Percentiles rank a stretch among this genome's conserved stretches.
These are phyloP conservation scores for Gymnoscelis rufifasciata DNA, from an alignment of 2,888 invertebrate genomes.

Conservation along the genomic window DNA sequence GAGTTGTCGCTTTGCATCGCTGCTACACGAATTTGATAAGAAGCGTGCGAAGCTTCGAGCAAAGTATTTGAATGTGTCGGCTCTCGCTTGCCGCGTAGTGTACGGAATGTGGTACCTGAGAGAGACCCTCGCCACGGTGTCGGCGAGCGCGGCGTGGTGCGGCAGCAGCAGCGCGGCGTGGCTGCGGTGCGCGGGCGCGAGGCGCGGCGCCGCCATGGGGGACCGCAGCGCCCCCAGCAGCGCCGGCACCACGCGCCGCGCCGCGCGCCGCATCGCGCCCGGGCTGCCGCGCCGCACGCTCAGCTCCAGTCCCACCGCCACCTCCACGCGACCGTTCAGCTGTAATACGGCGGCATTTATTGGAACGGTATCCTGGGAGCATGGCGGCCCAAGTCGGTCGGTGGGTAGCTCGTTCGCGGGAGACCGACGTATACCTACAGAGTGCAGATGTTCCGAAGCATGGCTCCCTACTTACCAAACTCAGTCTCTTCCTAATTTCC, in stretches of 20 bases:
- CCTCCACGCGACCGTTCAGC: slow-evolving; percentile 52
- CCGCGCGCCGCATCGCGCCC: slow-evolving; percentile 40
- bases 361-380: too few species aligned
- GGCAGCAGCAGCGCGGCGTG: slow-evolving; percentile 72
- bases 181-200: slow-evolving; percentile 79
- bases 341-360: too few species aligned
- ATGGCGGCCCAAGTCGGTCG: too few species aligned
- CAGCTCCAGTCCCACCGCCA: slow-evolving; percentile 70
- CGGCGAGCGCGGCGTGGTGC: slow-evolving; percentile 67
- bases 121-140: slow-evolving; percentile 84
- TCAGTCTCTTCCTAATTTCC: slow-evolving; percentile 84
- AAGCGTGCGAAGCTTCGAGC: too few species aligned
- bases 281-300: slow-evolving; percentile 71
- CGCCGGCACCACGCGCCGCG: slow-evolving; percentile 29
- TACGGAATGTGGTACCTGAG: too few species aligned
- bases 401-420: too few species aligned
- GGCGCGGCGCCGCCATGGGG: slow-evolving; percentile 86
- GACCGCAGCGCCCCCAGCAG: slow-evolving; percentile 84
- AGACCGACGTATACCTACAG: too few species aligned
- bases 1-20: too few species aligned
- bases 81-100: too few species aligned
- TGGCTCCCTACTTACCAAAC: slow-evolving; percentile 72
- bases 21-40: too few species aligned
- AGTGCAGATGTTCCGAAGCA: too few species aligned
- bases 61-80: too few species aligned